A percentile compares a stretch with the other conserved stretches of the same genome.
Conservation (phyloP, 2,797 vertebrate genomes). For the Tinamus major region DNA sequence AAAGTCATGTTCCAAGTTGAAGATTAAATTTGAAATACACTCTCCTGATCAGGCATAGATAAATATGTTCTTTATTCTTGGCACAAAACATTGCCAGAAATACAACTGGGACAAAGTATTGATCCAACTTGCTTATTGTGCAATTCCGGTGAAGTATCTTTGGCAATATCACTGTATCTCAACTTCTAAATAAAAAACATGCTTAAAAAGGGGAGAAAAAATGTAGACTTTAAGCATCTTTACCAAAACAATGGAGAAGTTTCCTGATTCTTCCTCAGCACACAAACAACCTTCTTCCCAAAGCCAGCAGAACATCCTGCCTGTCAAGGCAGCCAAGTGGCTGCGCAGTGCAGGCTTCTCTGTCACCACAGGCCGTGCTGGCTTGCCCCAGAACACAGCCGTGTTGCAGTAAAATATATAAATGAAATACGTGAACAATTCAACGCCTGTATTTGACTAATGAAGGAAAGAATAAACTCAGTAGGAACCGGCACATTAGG, state of each 20-base stretch:
- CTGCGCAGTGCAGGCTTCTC: neutral
- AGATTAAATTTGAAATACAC: neutral
- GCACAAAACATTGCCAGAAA: constrained; percentile 28
- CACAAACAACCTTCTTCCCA: neutral
- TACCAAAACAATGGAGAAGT: neutral
- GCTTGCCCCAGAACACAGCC: neutral
- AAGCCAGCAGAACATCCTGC: neutral
- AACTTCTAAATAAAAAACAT: neutral
- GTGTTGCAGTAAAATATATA: neutral
- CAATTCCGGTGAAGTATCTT: neutral
- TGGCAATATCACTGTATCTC: neutral
- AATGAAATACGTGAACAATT: neutral
- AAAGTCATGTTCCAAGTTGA: neutral
- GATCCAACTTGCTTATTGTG: neutral
- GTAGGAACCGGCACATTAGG: neutral
- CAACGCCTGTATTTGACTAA: neutral
- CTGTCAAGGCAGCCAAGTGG: neutral
- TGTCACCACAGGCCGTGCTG: neutral
- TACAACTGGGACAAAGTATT: neutral
- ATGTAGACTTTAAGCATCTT: neutral
- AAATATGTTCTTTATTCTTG: neutral
- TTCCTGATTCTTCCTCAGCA: neutral
- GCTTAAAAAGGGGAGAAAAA: neutral
- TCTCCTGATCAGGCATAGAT: neutral
- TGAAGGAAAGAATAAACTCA: neutral